Evolutionary conservation across 2,113 vertebrate genomes (phyloP).

Genomic region (Bos taurus): ARS-UCD2.0 NC_037330.1:52990501-52991000

Average conservation of each 20-base stretch:
- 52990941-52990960: not conserved
- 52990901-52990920: not conserved
- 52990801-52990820: not conserved
- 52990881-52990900: not conserved
- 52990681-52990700: not conserved
- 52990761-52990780: not conserved
- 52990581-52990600: not conserved
- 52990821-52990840: not conserved
- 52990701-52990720: not conserved
- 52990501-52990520: not conserved
- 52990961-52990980: not conserved
- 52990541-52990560: not conserved
- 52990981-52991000: not conserved
- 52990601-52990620: not conserved
- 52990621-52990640: not conserved
- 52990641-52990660: not conserved
- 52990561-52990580: not conserved
- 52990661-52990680: not conserved
- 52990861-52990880: not conserved
- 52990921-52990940: not conserved
- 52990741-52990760: not conserved
- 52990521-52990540: not conserved
- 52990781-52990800: not conserved
- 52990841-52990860: not conserved
- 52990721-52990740: not conserved